Percentiles rank a stretch among this genome's conserved stretches.
Evolutionary conservation across 2,113 vertebrate species (phyloP).

Genomic region (Bettongia penicillata): DNA sequence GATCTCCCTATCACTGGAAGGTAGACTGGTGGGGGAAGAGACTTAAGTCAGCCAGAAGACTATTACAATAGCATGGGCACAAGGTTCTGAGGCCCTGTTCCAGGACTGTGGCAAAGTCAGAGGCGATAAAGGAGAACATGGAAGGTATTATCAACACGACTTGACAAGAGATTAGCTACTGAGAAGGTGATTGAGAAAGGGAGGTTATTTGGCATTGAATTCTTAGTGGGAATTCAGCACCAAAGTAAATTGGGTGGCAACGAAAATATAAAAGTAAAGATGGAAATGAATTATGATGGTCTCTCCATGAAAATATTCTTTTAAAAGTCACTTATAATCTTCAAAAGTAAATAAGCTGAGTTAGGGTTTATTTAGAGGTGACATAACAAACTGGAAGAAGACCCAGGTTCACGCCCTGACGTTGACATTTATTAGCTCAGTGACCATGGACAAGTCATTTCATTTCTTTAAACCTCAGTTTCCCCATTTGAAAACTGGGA

Average conservation of each 20-base stretch:
- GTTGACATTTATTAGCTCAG: not conserved
- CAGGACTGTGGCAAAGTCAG: not conserved
- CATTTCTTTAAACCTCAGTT: not conserved
- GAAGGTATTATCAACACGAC: not conserved
- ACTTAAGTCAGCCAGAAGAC: not conserved
- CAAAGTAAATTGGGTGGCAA: not conserved
- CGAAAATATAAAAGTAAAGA: not conserved
- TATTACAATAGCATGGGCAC: not conserved
- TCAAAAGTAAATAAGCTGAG: not conserved
- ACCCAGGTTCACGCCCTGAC: not conserved
- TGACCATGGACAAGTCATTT: constrained; percentile 9
- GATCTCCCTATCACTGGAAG: not conserved
- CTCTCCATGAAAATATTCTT: not conserved
- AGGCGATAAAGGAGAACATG: not conserved
- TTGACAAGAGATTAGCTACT: not conserved
- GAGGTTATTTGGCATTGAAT: not conserved
- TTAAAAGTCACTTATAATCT: not conserved
- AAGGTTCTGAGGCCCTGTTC: not conserved
- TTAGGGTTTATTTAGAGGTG: constrained; percentile 12
- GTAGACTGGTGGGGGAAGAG: not conserved
- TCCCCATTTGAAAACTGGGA: not conserved
- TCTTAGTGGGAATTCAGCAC: not conserved
- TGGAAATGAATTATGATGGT: not conserved
- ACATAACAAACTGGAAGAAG: not conserved
- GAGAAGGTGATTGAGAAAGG: not conserved